Evolutionary conservation across 1,140 invertebrate species (phyloP), one percentile per base, ranked within the genome.

Genomic region (Agrypnia vestita): DNA sequence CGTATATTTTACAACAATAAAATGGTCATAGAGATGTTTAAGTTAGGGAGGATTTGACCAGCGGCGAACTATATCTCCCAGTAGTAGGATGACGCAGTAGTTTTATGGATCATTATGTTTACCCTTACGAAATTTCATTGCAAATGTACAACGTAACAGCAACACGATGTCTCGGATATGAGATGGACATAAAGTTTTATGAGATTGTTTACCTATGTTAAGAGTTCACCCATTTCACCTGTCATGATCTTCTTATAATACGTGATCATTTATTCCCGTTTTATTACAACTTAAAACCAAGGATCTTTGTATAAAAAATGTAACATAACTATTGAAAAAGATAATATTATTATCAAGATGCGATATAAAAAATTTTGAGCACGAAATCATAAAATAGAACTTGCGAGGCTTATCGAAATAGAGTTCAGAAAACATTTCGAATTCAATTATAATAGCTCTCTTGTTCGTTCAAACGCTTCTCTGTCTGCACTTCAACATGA

Each of bases 51-150:
- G 51, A 82, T 80, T 79, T 77, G 78, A 82, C 81, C 81, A 55
- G 78, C 81, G 81, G 78, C 76, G n/a, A 76, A 13, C 12, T 49
- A 71, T 72, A 56, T 9, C 78, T 77, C 76, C 55, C 55, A 25
- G 55, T 81, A 78, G 21, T 35, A 35, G 62, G 69, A 78, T 61
- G 47, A 62, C 12, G 80, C 73, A 61, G 55, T 76, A 77, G 74
- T 80, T 82, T 82, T 82, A 82, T 82, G 81, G 78, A 82, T 82
- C 78, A 80, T 82, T 80, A 81, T 81, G 80, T 74, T 76, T 81
- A 74, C 80, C 80, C 80, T 81, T 73, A 74, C 74, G 73, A 71
- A 80, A 73, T 82, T 82, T 82, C 78, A 82, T 82, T 74, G 81
- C 81, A 46, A 78, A 78, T 43, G 72, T 76, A 72, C 19, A 21